Base-by-base conservation (phyloP, 2,113 vertebrate genomes). In the Brachypteracias leptosomus region DNA sequence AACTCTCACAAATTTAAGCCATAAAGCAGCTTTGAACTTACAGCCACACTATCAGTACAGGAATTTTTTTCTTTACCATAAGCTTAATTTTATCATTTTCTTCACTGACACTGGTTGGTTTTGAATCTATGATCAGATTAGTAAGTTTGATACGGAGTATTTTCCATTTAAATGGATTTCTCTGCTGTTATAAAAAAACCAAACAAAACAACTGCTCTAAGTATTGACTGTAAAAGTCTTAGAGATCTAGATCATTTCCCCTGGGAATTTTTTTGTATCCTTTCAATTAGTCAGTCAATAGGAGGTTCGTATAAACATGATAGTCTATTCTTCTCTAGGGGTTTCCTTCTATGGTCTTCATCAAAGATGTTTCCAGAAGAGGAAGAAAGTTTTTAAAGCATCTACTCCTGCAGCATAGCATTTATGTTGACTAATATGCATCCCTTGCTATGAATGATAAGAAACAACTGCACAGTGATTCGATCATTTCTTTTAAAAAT, bases 281-380 rank as follows among this genome's bases (percentile, higher is more conserved):
- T 98, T 97, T 78, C 92, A 98, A 98, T 97, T 98, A 97, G 95
- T 77, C 92, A 87, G 84, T 95, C 95, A 95, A 92, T 98, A 89
- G 58, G 65, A 96, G 96, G 72, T 89, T 98, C 95, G 97, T 97
- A 96, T 92, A 97, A 98, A 98, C 85, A 95, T 16, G 19, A 95
- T 87, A 57, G 76, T 96, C 97, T 93, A 94, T 97, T 96, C 94
- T 97, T 95, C 96, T 97, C 93, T 89, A 71, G 94, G 94, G 67
- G 47, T 97, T 98, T 88, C 67, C 75, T 96, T 96, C 78, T 92
- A 91, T 8, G 7, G 42, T 81, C 31, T 89, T 95, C 52, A 93
- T 93, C 91, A 77, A 97, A 85, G 82, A 91, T 65, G 17, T 88
- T 97, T 91, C 79, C 94, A 82, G 87, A 97, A 97, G 95, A 97